Percentiles rank a stretch among this genome's conserved stretches.
phyloP scores from a whole-genome alignment of 2,888 invertebrate genomes.

The Phoenoteleia sp. region DNA sequence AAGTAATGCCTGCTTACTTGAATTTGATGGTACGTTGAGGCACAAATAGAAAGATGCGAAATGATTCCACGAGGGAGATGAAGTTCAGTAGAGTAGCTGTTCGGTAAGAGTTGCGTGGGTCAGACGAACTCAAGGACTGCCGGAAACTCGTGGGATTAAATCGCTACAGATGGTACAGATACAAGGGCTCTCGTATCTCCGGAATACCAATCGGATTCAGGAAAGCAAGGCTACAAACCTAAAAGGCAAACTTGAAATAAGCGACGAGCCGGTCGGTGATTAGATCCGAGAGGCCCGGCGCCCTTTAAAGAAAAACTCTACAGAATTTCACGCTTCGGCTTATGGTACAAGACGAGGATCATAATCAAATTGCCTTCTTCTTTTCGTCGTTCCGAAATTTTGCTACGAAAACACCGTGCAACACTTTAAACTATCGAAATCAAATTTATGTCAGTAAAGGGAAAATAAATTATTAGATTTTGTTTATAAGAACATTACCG shows the following conservation, averaged over 20 bases:
- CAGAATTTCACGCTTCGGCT: slow-evolving; percentile 60
- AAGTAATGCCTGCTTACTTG: slow-evolving; percentile 70
- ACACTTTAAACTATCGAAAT: slow-evolving; percentile 23
- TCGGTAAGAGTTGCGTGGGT: slow-evolving; percentile 69
- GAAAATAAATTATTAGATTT: too few species aligned
- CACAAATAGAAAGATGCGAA: slow-evolving; percentile 70
- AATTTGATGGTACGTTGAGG: slow-evolving; percentile 53
- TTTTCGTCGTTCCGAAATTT: slow-evolving; percentile 41
- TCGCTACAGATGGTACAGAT: slow-evolving; percentile 80
- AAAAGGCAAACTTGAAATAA: slow-evolving; percentile 69
- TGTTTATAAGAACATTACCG: too few species aligned
- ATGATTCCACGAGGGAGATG: slow-evolving; percentile 82
- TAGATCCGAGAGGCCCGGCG: slow-evolving; percentile 51
- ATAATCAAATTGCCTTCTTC: slow-evolving; percentile 40
- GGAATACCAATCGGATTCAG: slow-evolving; percentile 83
- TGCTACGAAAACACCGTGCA: slow-evolving; percentile 15
- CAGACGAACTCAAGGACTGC: slow-evolving; percentile 63
- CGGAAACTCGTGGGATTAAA: slow-evolving; percentile 74
- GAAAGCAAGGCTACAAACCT: slow-evolving; percentile 73
- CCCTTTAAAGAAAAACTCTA: slow-evolving; percentile 50
- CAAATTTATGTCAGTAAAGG: background rate
- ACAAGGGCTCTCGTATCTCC: slow-evolving; percentile 79
- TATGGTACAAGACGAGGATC: slow-evolving; percentile 49
- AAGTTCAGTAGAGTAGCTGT: slow-evolving; percentile 78
- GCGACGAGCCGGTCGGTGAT: slow-evolving; percentile 62